Percentiles rank a stretch among this genome's conserved stretches.
phyloP scores from a whole-genome alignment of 2,888 invertebrate genomes.

The Labia minor region DNA sequence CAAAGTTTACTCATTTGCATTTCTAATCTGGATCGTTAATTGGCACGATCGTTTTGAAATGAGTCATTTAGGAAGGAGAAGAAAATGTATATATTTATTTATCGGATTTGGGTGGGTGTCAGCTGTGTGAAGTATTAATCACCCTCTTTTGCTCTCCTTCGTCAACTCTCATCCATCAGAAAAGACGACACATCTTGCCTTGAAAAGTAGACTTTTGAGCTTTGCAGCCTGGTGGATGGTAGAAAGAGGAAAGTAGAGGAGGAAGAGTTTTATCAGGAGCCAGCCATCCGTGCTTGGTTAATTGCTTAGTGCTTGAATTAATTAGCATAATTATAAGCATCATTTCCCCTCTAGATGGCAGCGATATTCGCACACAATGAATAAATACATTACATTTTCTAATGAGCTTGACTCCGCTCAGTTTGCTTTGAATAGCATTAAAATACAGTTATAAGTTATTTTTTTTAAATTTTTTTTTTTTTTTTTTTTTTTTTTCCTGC shows the following conservation, averaged over 20 bases:
- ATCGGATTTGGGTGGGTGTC: neutral
- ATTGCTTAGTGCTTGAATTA: constrained; percentile 13
- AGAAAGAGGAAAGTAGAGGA: neutral
- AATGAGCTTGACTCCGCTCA: neutral
- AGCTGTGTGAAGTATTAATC: neutral
- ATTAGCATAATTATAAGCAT: constrained; percentile 13
- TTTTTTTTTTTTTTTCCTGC: neutral
- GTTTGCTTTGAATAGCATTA: constrained; percentile 13
- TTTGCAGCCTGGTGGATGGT: neutral
- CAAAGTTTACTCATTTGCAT: too few species aligned
- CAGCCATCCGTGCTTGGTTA: constrained; percentile 1
- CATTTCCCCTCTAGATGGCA: constrained; percentile 13
- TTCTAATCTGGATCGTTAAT: too few species aligned
- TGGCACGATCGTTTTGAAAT: neutral
- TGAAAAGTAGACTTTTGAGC: constrained; percentile 7
- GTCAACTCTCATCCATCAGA: neutral
- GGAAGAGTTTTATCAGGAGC: constrained; percentile 4
- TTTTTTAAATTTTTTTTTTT: neutral
- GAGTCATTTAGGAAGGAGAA: neutral
- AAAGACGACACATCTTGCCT: neutral
- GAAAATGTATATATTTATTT: neutral
- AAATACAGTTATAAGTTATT: constrained; percentile 1
- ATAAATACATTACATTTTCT: constrained; percentile 13
- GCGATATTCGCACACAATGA: neutral
- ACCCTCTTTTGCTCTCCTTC: neutral